Conservation (phyloP, 2,888 invertebrate genomes). For the Cheilosia scutellata region DNA sequence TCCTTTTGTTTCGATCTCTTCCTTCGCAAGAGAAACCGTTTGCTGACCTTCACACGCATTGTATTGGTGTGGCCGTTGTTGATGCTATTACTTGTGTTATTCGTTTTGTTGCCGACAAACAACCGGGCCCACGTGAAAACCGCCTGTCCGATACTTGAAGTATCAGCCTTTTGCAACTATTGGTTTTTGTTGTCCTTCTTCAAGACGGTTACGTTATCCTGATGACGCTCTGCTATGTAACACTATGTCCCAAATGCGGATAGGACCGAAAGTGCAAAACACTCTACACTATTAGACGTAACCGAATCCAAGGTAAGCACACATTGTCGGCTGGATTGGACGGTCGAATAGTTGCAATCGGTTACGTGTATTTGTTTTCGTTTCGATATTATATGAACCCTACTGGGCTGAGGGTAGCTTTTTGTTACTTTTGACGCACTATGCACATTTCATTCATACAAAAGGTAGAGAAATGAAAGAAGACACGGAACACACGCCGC, state of each 20-base stretch:
- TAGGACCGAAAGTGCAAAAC: conserved; percentile 6
- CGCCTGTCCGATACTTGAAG: conserved; percentile 27
- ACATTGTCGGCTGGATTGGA: neutral
- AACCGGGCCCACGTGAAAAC: conserved; percentile 25
- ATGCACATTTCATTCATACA: conserved; percentile 44
- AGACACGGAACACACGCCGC: conserved; percentile 40
- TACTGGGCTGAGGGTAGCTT: neutral
- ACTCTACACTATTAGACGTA: conserved; percentile 11
- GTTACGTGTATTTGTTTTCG: conserved; percentile 6
- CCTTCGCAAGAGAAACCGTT: conserved; percentile 81
- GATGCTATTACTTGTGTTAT: conserved; percentile 39
- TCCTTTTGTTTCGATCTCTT: conserved; percentile 80
- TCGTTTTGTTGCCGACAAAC: conserved; percentile 63
- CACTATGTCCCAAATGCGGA: neutral
- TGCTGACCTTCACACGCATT: conserved; percentile 83
- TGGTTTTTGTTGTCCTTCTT: too few species aligned
- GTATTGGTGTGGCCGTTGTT: conserved; percentile 27
- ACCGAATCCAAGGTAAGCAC: conserved; percentile 24
- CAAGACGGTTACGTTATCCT: conserved; percentile 37
- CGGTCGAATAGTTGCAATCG: neutral
- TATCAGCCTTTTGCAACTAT: conserved; percentile 11
- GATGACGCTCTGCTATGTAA: neutral
- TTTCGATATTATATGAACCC: conserved; percentile 42
- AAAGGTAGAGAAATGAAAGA: conserved; percentile 14
- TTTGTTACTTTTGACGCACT: conserved; percentile 52